Evolutionary conservation across 1,140 invertebrate species (phyloP), one percentile per base, ranked within the genome.

Genomic region (Anagrus nilaparvatae): DNA sequence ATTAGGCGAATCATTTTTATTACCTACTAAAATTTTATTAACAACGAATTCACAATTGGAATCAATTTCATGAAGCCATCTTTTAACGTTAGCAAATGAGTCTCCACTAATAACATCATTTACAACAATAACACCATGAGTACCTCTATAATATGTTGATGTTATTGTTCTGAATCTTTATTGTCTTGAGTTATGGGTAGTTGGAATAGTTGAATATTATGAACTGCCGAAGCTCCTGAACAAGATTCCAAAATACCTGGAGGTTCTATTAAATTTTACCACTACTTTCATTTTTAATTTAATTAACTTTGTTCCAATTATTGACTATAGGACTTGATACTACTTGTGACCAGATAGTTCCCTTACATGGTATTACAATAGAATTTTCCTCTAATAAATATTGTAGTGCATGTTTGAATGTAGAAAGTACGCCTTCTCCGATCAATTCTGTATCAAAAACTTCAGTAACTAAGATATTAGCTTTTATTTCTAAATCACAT

Each of bases 81-180:
- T 73, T 64, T 97, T 96, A 0, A 99, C 94, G 72, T 99, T 99
- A 35, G 92, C 92, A 76, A 99, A 99, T 7, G 93, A 94, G 61
- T 99, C 95, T 19, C 93, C 94, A 70, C 89, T 97, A 34, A 89
- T 94, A 18, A 99, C 95, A 78, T 99, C 96, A 70, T 99, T 99
- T 10, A 99, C 96, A 38, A 99, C 91, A 57, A 99, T 94, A 27
- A 99, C 95, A 40, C 96, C 96, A 71, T 99, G 95, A 20, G 96
- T 98, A 36, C 96, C 96, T 67, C 96, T 76, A 63, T 99, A 99
- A 67, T 98, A 98, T 39, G 87, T 92, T 58, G 42, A 78, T 62
- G 93, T 97, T 53, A 97, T 97, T 30, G 93, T 97, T 58, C 93
- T 71, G 65, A 96, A 97, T 56, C 94, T 72, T 65, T 97, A 93